Conservation (phyloP, 2,113 vertebrate genomes). For the Setophaga coronata region DNA sequence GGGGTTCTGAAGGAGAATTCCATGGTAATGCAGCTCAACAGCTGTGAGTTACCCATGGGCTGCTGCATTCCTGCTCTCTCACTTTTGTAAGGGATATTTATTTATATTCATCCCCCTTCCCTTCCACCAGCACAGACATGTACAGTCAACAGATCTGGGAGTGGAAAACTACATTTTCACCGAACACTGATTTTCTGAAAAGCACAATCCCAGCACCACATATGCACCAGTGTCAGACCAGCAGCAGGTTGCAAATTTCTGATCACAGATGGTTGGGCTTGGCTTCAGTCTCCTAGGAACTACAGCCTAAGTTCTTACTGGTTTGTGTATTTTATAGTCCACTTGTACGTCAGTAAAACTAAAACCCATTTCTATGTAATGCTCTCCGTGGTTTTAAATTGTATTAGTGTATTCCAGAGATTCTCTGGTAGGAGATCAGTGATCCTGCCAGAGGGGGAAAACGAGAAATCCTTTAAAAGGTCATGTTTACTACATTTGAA, state of each 20-base stretch:
- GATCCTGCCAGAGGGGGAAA: background rate
- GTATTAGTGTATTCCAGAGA: background rate
- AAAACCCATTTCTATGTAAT: background rate
- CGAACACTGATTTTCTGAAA: background rate
- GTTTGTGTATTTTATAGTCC: background rate
- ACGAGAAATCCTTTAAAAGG: background rate
- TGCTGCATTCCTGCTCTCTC: background rate
- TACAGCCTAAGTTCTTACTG: background rate
- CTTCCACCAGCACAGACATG: background rate
- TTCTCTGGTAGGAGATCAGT: background rate
- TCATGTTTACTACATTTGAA: background rate
- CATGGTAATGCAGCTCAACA: background rate
- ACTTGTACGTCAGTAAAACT: background rate
- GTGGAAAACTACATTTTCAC: background rate
- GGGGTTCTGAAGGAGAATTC: background rate
- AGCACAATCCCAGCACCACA: background rate
- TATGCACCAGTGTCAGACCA: background rate
- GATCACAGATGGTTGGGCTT: background rate
- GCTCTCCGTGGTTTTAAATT: background rate
- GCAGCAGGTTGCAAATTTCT: background rate
- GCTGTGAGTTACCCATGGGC: background rate
- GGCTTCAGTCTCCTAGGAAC: background rate
- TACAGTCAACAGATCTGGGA: background rate
- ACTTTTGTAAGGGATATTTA: background rate
- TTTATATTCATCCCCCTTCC: background rate